Conservation (phyloP, 2,113 vertebrate species). For the Gallinago jamesoni region DNA sequence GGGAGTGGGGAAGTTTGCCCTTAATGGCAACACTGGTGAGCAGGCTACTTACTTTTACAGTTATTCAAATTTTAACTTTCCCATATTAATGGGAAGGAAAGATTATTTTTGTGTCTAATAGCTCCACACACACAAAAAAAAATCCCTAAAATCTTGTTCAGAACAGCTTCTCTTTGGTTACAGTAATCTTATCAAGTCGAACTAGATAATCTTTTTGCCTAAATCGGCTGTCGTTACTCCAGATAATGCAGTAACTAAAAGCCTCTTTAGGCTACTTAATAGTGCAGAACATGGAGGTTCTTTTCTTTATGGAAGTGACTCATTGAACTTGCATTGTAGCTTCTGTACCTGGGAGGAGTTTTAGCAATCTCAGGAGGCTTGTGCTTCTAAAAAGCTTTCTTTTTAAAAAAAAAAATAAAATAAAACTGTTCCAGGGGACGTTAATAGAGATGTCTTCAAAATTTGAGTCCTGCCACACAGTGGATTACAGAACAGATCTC, state of each 20-base stretch:
- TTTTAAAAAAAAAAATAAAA: background rate
- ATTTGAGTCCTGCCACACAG: background rate
- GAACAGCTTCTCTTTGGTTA: background rate
- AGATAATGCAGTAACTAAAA: constrained; percentile 69
- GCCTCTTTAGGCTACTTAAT: constrained; percentile 64
- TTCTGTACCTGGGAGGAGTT: constrained; percentile 51
- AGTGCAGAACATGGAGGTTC: constrained; percentile 45
- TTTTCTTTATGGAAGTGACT: constrained; percentile 61
- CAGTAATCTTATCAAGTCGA: constrained; percentile 46
- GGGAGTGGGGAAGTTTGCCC: background rate
- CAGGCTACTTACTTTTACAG: background rate
- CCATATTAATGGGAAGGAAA: background rate
- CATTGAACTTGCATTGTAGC: constrained; percentile 45
- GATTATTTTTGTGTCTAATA: constrained; percentile 17
- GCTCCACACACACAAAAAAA: background rate
- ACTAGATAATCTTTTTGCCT: constrained; percentile 52
- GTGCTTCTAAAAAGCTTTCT: constrained; percentile 30
- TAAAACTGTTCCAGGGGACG: background rate
- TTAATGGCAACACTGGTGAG: background rate
- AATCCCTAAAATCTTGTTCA: constrained; percentile 32
- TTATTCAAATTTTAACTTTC: background rate
- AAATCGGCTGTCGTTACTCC: constrained; percentile 26
- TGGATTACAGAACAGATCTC: background rate
- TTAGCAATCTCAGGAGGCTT: constrained; percentile 35
- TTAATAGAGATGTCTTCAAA: background rate